These are phyloP conservation scores for Petaurus breviceps DNA, from an alignment of 2,113 vertebrate genomes.

Conservation along the genomic window DNA sequence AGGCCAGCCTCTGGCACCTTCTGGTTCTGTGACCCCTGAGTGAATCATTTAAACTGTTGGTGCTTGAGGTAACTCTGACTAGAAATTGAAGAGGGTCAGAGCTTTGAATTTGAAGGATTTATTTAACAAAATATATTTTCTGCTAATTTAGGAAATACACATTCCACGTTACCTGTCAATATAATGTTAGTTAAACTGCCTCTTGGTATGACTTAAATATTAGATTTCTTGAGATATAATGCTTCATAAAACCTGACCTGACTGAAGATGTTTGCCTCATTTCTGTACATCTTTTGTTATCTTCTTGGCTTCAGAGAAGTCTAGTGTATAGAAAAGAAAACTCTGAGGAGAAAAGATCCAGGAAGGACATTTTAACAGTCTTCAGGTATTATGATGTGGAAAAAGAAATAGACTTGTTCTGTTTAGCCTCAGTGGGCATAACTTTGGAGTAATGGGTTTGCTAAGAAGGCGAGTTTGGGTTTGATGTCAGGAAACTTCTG, in stretches of 20 bases:
- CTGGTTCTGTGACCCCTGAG: not conserved
- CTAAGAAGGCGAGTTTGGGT: not conserved
- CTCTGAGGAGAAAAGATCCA: not conserved
- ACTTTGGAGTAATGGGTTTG: not conserved
- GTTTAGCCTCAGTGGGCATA: not conserved
- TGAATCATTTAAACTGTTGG: not conserved
- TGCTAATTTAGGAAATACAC: constrained; percentile 55
- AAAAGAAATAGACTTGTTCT: not conserved
- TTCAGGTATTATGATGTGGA: not conserved
- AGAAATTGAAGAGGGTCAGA: not conserved
- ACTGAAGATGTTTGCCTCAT: not conserved
- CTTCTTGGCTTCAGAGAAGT: not conserved
- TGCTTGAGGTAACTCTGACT: not conserved
- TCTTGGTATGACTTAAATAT: constrained; percentile 65
- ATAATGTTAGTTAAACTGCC: constrained; percentile 54
- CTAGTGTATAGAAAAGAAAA: not conserved
- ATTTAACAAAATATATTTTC: constrained; percentile 46
- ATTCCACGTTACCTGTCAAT: constrained; percentile 45
- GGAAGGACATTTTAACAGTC: not conserved
- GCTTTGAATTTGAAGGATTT: constrained; percentile 26
- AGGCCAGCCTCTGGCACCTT: not conserved
- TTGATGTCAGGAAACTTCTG: not conserved
- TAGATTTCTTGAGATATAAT: constrained; percentile 41
- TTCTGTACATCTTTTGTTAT: not conserved
- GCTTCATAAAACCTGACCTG: constrained; percentile 28